Base-by-base conservation (phyloP, 2,888 invertebrate genomes). In the Gonocerus acuteangulatus region DNA sequence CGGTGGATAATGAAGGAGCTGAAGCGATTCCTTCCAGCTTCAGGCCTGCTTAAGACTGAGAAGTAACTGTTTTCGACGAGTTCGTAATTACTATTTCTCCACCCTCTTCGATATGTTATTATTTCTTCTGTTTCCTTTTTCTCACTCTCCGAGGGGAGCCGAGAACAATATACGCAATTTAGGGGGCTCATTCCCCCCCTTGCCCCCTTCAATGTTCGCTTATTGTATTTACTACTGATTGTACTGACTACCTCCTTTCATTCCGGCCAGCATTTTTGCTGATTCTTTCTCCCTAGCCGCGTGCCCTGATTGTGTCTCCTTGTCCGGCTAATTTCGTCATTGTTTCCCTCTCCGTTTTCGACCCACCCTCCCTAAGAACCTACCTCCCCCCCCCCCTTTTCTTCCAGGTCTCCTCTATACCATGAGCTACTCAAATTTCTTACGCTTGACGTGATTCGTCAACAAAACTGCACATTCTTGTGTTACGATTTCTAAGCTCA, bases 121-220 rank as follows among this genome's bases (percentile, higher is more conserved):
- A 51, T 51, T 51, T 51, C 51, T 51, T 51, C 51, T 51, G 51
- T 51, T 51, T 51, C 51, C 51, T 51, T 51, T 51, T 51, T 51
- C 51, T 51, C 19, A 27, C 27, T 27, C 36, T 51, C n/a, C 7
- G 34, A 34, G 34, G 51, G 51, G 51, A 32, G 32, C 32, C 13
- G 32, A 51, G 51, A 51, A 51, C 51, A 51, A 51, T 51, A 51
- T 34, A 19, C 51, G 51, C 51, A 51, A 51, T 51, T 51, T 51
- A 51, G 34, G 32, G 27, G 27, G 18, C 32, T 27, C 21, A 2
- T 34, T 18, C 27, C 27, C 19, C 51, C 51, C 51, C 51, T 18
- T 34, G 13, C 42, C 42, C n/a, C 42, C 27, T 27, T 6, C 27
- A 27, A 27, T 9, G 9, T 27, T 27, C 27, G 18, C 19, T 34